A percentile compares a stretch with the other conserved stretches of the same genome.
Evolutionary conservation across 2,797 vertebrate genomes (phyloP).

Genomic region (Fistularia tabacaria): DNA sequence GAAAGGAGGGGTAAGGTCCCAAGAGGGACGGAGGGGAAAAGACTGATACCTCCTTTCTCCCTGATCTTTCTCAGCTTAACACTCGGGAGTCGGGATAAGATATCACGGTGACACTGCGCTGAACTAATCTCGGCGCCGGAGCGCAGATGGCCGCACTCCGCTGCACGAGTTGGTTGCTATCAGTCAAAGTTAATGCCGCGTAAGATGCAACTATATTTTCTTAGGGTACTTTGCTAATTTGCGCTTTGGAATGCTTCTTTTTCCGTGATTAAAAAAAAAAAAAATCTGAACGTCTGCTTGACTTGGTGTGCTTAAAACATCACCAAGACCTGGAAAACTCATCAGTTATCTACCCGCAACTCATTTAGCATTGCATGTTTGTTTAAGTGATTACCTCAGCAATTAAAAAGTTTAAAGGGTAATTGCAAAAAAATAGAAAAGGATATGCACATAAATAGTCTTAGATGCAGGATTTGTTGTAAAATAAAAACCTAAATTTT

Average conservation of each 20-base stretch:
- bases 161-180: conserved; percentile 4
- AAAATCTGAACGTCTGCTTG: too few relatives aligned
- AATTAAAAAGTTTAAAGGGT: too few relatives aligned
- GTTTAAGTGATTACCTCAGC: too few relatives aligned
- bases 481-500: background rate
- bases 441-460: background rate
- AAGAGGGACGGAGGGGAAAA: conserved; percentile 38
- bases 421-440: too few relatives aligned
- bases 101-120: conserved; percentile 8
- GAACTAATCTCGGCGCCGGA: background rate
- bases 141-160: conserved; percentile 12
- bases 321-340: too few relatives aligned
- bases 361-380: too few relatives aligned
- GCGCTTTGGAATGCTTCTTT: too few relatives aligned
- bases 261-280: too few relatives aligned
- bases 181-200: background rate
- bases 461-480: background rate
- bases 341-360: too few relatives aligned
- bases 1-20: conserved; percentile 1
- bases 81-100: conserved; percentile 37
- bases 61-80: conserved; percentile 35
- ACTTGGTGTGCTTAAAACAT: too few relatives aligned
- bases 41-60: conserved; percentile 32
- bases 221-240: background rate
- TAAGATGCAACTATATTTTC: conserved; percentile 21